phyloP scores from a whole-genome alignment of 1,140 invertebrate genomes.

The Drosophila ohnishii region DNA sequence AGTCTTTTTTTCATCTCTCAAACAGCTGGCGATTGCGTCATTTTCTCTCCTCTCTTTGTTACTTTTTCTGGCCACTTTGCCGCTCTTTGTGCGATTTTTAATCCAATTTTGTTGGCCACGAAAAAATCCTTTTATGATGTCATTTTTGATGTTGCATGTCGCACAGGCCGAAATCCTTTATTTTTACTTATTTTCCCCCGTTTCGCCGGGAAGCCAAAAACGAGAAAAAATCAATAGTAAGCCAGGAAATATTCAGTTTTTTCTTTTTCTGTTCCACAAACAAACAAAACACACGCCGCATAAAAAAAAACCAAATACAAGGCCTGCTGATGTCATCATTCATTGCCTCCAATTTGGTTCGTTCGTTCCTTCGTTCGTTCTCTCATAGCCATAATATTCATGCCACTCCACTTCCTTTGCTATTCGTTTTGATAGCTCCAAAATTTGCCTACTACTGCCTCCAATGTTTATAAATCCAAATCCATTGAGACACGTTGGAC shows the following conservation, averaged over 20 bases:
- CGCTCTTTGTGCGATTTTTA: constrained; percentile 28
- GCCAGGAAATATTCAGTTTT: constrained; percentile 18
- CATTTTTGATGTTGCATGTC: constrained; percentile 37
- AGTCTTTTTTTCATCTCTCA: constrained; percentile 29
- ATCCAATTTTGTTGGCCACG: constrained; percentile 35
- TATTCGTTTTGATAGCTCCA: neutral
- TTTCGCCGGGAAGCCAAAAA: neutral
- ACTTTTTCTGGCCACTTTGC: neutral
- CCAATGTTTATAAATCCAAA: constrained; percentile 7
- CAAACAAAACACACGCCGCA: constrained; percentile 11
- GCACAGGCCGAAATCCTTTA: constrained; percentile 18
- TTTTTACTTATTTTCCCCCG: neutral
- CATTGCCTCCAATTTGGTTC: constrained; percentile 26
- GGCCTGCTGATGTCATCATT: constrained; percentile 36
- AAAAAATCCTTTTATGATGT: constrained; percentile 47
- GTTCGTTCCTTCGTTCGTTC: constrained; percentile 1
- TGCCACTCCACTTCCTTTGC: constrained; percentile 5
- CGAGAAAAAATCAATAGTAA: constrained; percentile 30
- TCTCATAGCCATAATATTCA: neutral
- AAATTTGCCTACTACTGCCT: neutral
- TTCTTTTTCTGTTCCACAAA: constrained; percentile 16
- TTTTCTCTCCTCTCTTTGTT: constrained; percentile 20
- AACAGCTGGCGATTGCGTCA: constrained; percentile 59
- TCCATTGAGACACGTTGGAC: neutral
- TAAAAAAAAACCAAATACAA: neutral